phyloP scores from a whole-genome alignment of 2,888 invertebrate species.

The Apodemia zela region DNA sequence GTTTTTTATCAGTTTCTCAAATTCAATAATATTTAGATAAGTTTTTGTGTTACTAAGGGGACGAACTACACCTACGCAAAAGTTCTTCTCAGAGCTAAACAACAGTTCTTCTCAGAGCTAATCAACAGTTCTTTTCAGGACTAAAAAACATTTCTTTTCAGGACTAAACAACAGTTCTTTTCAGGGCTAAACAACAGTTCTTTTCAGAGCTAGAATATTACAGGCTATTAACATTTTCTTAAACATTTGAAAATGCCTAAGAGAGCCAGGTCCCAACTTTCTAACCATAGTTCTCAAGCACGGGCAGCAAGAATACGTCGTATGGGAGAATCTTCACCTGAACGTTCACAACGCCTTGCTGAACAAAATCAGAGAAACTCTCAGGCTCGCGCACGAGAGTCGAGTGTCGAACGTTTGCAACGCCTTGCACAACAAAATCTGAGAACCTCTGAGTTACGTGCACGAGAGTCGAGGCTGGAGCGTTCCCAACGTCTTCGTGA shows the following conservation, averaged over 20 bases:
- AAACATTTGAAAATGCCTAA: neutral
- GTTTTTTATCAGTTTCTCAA: neutral
- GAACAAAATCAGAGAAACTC: slow-evolving; percentile 21
- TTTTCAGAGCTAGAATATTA: too few relatives aligned
- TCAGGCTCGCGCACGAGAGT: slow-evolving; percentile 15
- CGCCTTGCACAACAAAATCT: slow-evolving; percentile 20
- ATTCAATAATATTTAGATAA: neutral
- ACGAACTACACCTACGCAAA: too few relatives aligned
- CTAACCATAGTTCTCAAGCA: slow-evolving; percentile 18
- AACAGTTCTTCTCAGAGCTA: too few relatives aligned
- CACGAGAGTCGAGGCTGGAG: slow-evolving; percentile 19
- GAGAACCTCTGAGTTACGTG: neutral
- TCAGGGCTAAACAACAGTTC: too few relatives aligned
- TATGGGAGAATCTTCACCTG: slow-evolving; percentile 22
- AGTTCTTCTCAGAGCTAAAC: too few relatives aligned
- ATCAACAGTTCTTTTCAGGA: too few relatives aligned
- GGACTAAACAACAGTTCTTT: too few relatives aligned
- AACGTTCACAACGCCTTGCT: too few relatives aligned
- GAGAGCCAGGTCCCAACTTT: slow-evolving; percentile 18
- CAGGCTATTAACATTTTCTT: neutral
- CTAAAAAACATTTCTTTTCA: too few relatives aligned
- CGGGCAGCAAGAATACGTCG: slow-evolving; percentile 22
- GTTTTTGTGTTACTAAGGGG: slow-evolving; percentile 4
- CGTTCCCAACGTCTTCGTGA: slow-evolving; percentile 23
- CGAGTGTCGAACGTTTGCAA: slow-evolving; percentile 20